These are phyloP conservation scores for Drosophila gunungcola DNA, from an alignment of 1,140 invertebrate species.

Conservation along the genomic window DNA sequence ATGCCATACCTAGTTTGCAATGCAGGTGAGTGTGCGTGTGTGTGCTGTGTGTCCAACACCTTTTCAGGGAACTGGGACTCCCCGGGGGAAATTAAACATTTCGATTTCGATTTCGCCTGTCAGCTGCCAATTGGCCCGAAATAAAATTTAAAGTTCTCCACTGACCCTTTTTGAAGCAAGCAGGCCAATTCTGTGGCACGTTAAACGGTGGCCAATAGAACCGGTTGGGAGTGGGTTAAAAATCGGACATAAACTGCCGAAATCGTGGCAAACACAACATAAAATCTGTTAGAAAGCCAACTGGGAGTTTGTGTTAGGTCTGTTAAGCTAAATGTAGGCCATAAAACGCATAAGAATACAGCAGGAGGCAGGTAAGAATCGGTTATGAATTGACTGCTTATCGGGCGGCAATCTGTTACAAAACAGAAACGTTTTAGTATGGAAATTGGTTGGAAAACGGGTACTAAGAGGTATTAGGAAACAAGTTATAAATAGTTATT, in stretches of 20 bases:
- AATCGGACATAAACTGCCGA: neutral
- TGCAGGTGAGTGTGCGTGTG: neutral
- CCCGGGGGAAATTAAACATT: constrained; percentile 13
- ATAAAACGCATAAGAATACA: too few species aligned
- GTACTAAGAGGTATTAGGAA: too few species aligned
- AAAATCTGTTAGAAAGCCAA: neutral
- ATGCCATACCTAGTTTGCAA: neutral
- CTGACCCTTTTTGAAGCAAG: constrained; percentile 5
- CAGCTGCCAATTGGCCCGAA: constrained; percentile 17
- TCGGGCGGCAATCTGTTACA: too few species aligned
- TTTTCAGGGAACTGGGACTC: constrained; percentile 1
- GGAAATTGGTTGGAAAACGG: too few species aligned
- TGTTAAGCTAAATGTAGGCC: neutral
- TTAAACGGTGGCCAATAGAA: neutral
- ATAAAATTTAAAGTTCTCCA: constrained; percentile 7
- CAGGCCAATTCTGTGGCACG: neutral
- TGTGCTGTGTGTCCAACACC: constrained; percentile 28
- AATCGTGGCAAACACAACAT: neutral
- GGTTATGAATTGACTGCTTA: too few species aligned
- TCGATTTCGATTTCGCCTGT: constrained; percentile 25
- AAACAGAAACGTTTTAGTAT: too few species aligned
- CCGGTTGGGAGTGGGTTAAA: neutral
- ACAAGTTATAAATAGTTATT: too few species aligned
- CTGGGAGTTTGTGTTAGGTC: neutral
- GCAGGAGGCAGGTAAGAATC: neutral